Conservation (phyloP, 2,113 vertebrate genomes). For the Parus major region DNA sequence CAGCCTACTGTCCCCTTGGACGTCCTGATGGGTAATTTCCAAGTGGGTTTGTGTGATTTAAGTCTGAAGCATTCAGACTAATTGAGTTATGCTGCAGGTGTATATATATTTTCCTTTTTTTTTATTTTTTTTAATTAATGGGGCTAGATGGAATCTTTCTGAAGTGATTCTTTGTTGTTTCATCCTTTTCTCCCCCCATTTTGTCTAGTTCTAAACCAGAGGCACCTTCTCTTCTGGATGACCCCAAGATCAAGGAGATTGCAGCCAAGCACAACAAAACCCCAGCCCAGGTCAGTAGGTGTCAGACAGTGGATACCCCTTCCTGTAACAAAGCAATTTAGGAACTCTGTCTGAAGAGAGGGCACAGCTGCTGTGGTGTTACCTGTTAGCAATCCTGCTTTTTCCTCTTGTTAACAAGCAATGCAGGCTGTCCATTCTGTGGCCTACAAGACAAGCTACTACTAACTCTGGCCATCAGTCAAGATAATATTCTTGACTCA, state of each 20-base stretch:
- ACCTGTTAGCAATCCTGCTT: background rate
- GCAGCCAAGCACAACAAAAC: conserved; percentile 85
- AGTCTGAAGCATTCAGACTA: background rate
- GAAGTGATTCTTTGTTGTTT: background rate
- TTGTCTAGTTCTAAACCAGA: conserved; percentile 77
- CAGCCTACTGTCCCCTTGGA: conserved; percentile 93
- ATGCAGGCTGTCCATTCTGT: background rate
- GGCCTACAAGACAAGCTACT: background rate
- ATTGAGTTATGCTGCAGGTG: background rate
- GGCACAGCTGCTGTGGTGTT: background rate
- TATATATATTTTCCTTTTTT: background rate
- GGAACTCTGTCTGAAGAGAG: background rate
- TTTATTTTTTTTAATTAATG: background rate
- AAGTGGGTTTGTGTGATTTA: background rate
- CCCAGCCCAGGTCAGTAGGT: conserved; percentile 80
- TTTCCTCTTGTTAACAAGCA: background rate
- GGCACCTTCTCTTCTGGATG: conserved; percentile 80
- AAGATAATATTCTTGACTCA: background rate
- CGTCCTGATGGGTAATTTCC: conserved; percentile 87
- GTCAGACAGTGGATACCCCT: background rate
- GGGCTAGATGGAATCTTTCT: background rate
- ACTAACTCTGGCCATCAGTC: background rate
- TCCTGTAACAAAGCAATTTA: background rate
- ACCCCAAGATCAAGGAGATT: conserved; percentile 83
- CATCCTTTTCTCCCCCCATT: background rate